Conservation (phyloP, 2,113 vertebrate species). For the Dromaius novaehollandiae region DNA sequence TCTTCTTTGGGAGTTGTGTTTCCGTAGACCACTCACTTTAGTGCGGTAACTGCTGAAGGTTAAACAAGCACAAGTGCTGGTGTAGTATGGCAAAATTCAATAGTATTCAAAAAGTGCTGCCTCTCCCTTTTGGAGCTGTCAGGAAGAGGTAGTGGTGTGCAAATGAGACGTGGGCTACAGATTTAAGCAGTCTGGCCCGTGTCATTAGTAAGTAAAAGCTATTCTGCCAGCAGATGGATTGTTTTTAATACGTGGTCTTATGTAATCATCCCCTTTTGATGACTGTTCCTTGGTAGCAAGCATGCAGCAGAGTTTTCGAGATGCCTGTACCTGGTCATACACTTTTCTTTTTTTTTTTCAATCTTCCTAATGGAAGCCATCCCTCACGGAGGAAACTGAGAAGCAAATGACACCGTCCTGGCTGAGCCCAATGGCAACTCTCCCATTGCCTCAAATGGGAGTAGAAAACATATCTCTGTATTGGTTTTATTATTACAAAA, state of each 20-base stretch:
- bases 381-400: slow-evolving; percentile 52
- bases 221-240: slow-evolving; percentile 21
- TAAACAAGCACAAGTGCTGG: not conserved
- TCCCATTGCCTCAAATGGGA: slow-evolving; percentile 33
- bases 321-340: slow-evolving; percentile 17
- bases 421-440: slow-evolving; percentile 40
- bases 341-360: not conserved
- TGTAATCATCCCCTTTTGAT: slow-evolving; percentile 49
- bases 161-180: not conserved
- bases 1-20: not conserved
- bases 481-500: slow-evolving; percentile 5
- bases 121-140: not conserved
- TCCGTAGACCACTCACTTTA: not conserved
- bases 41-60: not conserved
- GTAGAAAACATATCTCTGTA: not conserved
- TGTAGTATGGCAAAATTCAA: not conserved
- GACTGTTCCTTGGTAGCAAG: slow-evolving; percentile 17
- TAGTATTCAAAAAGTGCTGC: not conserved
- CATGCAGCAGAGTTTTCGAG: not conserved
- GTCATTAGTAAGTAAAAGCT: not conserved
- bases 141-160: not conserved
- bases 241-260: slow-evolving; percentile 21
- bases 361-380: slow-evolving; percentile 37
- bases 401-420: slow-evolving; percentile 31
- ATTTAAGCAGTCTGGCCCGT: not conserved